Evolutionary conservation across 1,140 invertebrate species (phyloP).

Genomic region (Pomacea maculata): DNA sequence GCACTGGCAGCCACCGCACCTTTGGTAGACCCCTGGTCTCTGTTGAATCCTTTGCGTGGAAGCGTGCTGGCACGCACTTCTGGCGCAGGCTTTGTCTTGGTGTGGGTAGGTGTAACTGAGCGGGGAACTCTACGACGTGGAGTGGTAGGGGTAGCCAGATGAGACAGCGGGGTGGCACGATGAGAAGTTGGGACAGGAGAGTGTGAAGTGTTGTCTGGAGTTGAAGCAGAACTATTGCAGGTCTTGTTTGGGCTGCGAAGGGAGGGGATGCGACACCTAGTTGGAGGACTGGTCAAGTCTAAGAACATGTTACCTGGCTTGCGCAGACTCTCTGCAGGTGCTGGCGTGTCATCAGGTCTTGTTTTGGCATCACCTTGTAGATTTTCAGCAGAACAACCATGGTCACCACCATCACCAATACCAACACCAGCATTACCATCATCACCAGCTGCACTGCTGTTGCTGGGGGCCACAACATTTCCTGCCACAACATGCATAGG

Average conservation of each 20-base stretch:
- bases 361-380: neutral
- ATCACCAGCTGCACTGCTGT: neutral
- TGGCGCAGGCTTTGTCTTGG: constrained; percentile 14
- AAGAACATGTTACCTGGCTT: constrained; percentile 37
- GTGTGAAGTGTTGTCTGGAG: neutral
- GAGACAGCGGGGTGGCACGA: constrained; percentile 7
- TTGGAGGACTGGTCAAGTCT: constrained; percentile 32
- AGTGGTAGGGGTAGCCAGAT: constrained; percentile 21
- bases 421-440: constrained; percentile 9
- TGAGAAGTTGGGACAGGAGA: neutral
- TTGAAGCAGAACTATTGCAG: neutral
- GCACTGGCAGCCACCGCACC: constrained; percentile 1
- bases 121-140: constrained; percentile 14
- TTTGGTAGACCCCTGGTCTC: neutral
- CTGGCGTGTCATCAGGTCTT: neutral
- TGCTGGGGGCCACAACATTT: neutral
- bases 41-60: constrained; percentile 2
- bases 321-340: constrained; percentile 8
- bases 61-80: constrained; percentile 11
- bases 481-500: constrained; percentile 15
- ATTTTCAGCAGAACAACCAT: neutral
- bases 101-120: constrained; percentile 19
- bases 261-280: constrained; percentile 24
- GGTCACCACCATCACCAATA: neutral
- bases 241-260: constrained; percentile 22